Evolutionary conservation across 2,113 vertebrate species (phyloP).

Genomic region (Semnornis frantzii): DNA sequence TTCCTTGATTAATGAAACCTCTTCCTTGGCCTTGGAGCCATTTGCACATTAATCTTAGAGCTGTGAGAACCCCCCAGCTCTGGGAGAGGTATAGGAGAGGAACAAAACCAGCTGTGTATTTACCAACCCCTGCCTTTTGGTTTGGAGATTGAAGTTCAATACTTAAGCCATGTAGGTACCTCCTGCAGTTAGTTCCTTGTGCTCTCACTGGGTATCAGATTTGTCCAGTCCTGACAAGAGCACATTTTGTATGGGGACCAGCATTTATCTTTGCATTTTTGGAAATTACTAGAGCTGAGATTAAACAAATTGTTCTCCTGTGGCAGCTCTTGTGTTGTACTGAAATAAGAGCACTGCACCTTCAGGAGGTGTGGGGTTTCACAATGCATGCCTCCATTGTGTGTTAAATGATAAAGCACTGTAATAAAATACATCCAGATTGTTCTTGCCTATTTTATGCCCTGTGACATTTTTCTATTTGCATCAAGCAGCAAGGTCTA

Average conservation of each 20-base stretch:
- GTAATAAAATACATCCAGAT: conserved; percentile 56
- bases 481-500: neutral
- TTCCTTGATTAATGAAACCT: neutral
- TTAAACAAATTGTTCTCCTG: conserved; percentile 37
- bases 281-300: conserved; percentile 26
- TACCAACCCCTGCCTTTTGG: neutral
- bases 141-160: neutral
- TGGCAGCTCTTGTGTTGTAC: neutral
- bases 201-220: neutral
- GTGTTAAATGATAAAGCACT: conserved; percentile 64
- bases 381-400: conserved; percentile 43
- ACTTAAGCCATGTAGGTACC: neutral
- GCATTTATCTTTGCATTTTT: conserved; percentile 11
- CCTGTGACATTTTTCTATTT: conserved; percentile 42
- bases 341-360: conserved; percentile 31
- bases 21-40: neutral
- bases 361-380: conserved; percentile 54
- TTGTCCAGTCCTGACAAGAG: neutral
- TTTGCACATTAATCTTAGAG: neutral
- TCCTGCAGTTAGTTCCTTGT: neutral
- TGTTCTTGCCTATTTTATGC: conserved; percentile 65
- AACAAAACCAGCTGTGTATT: neutral
- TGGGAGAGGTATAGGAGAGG: neutral
- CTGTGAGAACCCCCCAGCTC: neutral
- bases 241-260: neutral